Base-by-base conservation (phyloP, 2,113 vertebrate genomes). In the Morone chrysops region DNA sequence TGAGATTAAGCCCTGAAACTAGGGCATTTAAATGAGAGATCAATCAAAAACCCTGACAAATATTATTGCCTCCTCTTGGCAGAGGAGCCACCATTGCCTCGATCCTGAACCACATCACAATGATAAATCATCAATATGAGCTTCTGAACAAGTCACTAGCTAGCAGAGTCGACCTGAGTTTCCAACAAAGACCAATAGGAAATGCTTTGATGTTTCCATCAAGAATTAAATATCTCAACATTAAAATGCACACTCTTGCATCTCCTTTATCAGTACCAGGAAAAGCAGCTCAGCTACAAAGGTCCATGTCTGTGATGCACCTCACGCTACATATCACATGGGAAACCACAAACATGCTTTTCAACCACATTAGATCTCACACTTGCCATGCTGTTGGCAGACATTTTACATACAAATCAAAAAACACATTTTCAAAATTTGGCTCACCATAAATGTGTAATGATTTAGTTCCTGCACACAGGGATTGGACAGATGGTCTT, bases 11-110 rank as follows among this genome's bases (percentile, higher is more conserved):
- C 50, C 38, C 66, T 73, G 43, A 65, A 87, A 81, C 74, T n/a
- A 56, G 14, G 75, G 48, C 80, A 80, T 87, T 90, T 75, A 89
- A 90, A 90, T 78, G 62, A 84, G 78, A 70, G 87, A 81, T 91
- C 48, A 80, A 88, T 89, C 88, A 82, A 77, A 62, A 70, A 48
- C 11, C 36, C 45, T 85, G 80, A 75, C 75, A 89, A 87, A 89
- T 84, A 85, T 80, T 75, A 84, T 84, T 71, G 74, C 45, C 70
- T 72, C 67, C 65, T 70, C 66, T 89, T 86, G 71, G 84, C 87
- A 89, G 78, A 78, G 59, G 45, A 86, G 20, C 54, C 12, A 11
- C 72, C 50, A 54, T 82, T 80, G 70, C 67, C 79, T 78, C n/a
- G 54, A 78, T 84, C 73, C 63, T 60, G 45, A 75, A 75, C 54